A percentile compares a stretch with the other conserved stretches of the same genome.
Evolutionary conservation across 2,888 invertebrate genomes (phyloP).

Genomic region (Ditula angustiorana): DNA sequence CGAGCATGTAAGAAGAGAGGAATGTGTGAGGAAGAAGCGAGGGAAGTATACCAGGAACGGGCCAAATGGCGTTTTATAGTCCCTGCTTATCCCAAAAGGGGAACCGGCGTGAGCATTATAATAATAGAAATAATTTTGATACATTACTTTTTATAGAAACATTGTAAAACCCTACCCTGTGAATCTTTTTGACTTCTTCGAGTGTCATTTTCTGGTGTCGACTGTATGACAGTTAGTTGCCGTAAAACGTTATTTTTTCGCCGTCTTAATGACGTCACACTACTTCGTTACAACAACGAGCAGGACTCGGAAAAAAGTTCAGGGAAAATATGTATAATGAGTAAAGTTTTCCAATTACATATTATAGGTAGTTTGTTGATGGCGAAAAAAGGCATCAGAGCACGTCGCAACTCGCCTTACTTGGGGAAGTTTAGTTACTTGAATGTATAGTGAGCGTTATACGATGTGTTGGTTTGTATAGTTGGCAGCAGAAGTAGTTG

Average conservation of each 20-base stretch:
- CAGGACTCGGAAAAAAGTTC: conserved; percentile 54
- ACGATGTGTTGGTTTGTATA: background rate
- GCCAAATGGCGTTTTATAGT: too few relatives aligned
- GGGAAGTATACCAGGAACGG: too few relatives aligned
- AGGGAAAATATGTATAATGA: conserved; percentile 75
- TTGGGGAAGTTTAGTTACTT: conserved; percentile 23
- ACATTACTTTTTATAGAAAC: too few relatives aligned
- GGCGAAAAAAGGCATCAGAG: conserved; percentile 60
- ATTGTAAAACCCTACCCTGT: too few relatives aligned
- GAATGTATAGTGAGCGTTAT: background rate
- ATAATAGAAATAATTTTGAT: too few relatives aligned
- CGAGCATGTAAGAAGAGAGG: too few relatives aligned
- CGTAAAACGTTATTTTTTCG: background rate
- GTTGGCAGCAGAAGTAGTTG: too few relatives aligned
- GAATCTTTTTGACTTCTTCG: too few relatives aligned
- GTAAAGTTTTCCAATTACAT: conserved; percentile 82
- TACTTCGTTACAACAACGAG: conserved; percentile 33
- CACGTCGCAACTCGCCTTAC: conserved; percentile 49
- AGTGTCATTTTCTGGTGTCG: too few relatives aligned
- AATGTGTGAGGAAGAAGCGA: too few relatives aligned
- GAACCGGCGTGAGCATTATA: too few relatives aligned
- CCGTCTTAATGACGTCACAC: conserved; percentile 21
- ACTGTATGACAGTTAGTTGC: background rate
- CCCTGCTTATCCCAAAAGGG: too few relatives aligned
- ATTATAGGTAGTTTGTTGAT: conserved; percentile 67